Percentiles rank a stretch among this genome's conserved stretches.
These are phyloP conservation scores for Lophius americanus DNA, from an alignment of 2,797 vertebrate species.

Conservation along the genomic window DNA sequence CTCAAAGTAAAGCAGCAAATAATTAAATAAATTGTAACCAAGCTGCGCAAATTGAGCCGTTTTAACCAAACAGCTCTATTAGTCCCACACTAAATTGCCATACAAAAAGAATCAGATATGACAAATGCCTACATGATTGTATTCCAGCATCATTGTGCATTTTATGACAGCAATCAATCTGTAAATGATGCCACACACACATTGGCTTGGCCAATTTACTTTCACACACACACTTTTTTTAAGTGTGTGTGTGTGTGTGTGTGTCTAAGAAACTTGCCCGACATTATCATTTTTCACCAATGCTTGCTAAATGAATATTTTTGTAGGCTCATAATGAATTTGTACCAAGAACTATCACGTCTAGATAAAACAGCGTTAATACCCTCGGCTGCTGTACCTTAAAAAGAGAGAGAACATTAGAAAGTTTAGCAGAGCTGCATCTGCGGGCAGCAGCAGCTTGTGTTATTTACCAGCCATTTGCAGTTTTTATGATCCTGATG, in stretches of 20 bases:
- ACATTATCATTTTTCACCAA: constrained; percentile 32
- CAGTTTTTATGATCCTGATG: constrained; percentile 13
- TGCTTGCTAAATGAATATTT: constrained; percentile 23
- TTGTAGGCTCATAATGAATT: constrained; percentile 35
- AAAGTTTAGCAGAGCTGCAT: constrained; percentile 22
- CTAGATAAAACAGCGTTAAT: constrained; percentile 27
- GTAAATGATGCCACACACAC: constrained; percentile 37
- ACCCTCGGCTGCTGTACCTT: constrained; percentile 13
- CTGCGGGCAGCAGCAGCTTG: constrained; percentile 41
- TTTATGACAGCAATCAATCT: constrained; percentile 50
- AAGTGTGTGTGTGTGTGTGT: not conserved
- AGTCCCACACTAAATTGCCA: constrained; percentile 21
- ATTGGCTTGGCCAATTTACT: constrained; percentile 48
- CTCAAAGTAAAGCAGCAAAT: not conserved
- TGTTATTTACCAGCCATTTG: constrained; percentile 27
- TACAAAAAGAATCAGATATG: constrained; percentile 28
- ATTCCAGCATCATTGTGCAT: constrained; percentile 21
- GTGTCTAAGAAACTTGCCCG: constrained; percentile 4
- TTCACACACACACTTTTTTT: too few species aligned
- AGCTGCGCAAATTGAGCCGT: constrained; percentile 2
- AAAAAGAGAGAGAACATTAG: constrained; percentile 31
- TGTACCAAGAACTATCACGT: constrained; percentile 21
- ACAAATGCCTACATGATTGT: constrained; percentile 24
- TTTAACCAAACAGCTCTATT: constrained; percentile 1
- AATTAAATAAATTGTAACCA: not conserved